Conservation (phyloP, 1,140 invertebrate genomes). For the Eupristina koningsbergeri region DNA sequence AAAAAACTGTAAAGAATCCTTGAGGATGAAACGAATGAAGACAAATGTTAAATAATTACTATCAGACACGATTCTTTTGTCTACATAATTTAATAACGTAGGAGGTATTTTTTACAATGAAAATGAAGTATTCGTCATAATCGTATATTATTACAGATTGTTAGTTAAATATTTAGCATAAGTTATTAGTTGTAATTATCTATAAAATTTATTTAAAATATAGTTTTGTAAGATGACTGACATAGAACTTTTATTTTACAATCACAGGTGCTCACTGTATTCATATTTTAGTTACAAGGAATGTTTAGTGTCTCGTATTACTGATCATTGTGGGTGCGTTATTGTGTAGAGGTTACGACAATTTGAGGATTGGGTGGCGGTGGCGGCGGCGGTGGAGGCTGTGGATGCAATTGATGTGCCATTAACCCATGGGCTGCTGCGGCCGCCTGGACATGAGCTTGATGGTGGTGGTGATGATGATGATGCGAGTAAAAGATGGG, state of each 20-base stretch:
- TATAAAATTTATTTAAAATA: background rate
- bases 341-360: conserved; percentile 66
- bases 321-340: conserved; percentile 52
- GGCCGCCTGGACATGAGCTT: conserved; percentile 67
- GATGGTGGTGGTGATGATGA: conserved; percentile 70
- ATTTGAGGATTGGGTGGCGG: conserved; percentile 59
- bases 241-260: background rate
- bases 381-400: conserved; percentile 66
- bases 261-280: background rate
- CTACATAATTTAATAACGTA: too few species aligned
- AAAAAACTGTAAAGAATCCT: too few species aligned
- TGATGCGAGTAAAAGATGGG: conserved; percentile 73
- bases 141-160: background rate
- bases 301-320: conserved; percentile 55
- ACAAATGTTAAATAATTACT: too few species aligned
- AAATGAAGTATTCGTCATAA: background rate
- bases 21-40: too few species aligned
- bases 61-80: too few species aligned
- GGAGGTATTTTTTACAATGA: too few species aligned
- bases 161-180: background rate
- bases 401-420: conserved; percentile 69
- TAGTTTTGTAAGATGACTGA: background rate
- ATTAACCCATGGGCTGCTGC: conserved; percentile 62
- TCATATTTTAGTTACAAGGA: background rate
- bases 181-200: background rate